Evolutionary conservation across 2,113 vertebrate genomes (phyloP), one percentile per base, ranked within the genome.

Genomic region (Haemorhous mexicanus): DNA sequence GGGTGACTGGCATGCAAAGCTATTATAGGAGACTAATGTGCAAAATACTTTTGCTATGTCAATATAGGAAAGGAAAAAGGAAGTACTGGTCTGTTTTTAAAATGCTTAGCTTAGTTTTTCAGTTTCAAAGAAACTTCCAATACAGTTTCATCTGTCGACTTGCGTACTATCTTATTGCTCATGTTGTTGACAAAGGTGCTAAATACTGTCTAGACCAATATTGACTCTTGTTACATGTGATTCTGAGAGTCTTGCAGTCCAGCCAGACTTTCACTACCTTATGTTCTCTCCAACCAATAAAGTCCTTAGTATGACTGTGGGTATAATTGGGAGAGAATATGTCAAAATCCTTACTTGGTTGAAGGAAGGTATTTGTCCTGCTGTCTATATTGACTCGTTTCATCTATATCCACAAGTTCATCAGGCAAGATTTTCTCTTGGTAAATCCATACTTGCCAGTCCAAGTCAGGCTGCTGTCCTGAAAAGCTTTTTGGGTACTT

Each of bases 151-250:
- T 68, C 22, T 55, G 10, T 33, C 61, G 63, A 9, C 5, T 41
- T 76, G 9, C 13, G 52, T 44, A 32, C 11, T 67, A 16, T 69
- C 67, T 5, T 79, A 10, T 10, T 72, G 30, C 46, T 84, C 1
- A 3, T 28, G 17, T 8, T 52, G 21, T 52, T 88, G 63, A 39
- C 0, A 1, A 82, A 85, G 58, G 56, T 18, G 4, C 18, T 73
- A 53, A 80, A 66, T 8, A 39, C 8, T 33, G 37, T 58, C 19
- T 62, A 59, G 19, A 84, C 10, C 33, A 23, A 16, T 62, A 61
- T 1, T 2, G 1, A 23, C 33, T 46, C 37, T 3, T 49, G 32
- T 66, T 49, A 47, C 73, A 28, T 3, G 4, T 23, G 4, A 6
- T 67, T 91, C 39, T 33, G 1, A 4, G 17, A 64, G 35, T 58